Conservation (phyloP, 2,797 vertebrate genomes). For the Tokudaia muenninki region DNA sequence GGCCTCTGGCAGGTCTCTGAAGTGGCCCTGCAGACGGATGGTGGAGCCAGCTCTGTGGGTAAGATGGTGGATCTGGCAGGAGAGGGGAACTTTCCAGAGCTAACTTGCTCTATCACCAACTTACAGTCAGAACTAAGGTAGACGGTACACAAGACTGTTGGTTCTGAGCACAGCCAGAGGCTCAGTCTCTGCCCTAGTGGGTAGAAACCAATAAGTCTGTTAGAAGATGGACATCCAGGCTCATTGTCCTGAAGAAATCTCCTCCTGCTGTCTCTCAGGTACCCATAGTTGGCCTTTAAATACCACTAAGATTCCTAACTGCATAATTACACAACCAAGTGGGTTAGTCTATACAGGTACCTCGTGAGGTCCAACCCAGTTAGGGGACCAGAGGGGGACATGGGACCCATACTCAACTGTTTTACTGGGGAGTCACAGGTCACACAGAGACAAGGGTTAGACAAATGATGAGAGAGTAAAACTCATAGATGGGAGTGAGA, state of each 20-base stretch:
- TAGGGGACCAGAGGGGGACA: neutral
- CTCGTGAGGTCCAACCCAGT: too few relatives aligned
- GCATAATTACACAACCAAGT: neutral
- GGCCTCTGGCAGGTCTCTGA: neutral
- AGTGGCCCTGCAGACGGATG: neutral
- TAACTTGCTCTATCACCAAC: neutral
- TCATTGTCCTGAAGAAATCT: neutral
- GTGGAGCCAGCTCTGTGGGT: neutral
- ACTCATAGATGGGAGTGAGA: neutral
- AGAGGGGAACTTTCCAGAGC: neutral
- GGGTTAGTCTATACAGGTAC: neutral
- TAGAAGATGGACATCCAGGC: neutral
- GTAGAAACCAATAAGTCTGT: neutral
- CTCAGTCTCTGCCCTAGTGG: too few relatives aligned
- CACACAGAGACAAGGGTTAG: neutral
- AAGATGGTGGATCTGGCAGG: neutral
- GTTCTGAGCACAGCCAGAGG: neutral
- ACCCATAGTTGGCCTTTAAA: neutral
- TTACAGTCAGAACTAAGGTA: neutral
- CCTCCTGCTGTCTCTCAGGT: neutral
- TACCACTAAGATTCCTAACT: neutral
- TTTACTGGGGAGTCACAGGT: neutral
- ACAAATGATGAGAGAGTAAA: neutral
- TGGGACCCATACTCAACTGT: too few relatives aligned
- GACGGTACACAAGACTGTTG: neutral